These are phyloP conservation scores for Apotomis turbidana DNA, from an alignment of 2,888 invertebrate species.

Conservation along the genomic window DNA sequence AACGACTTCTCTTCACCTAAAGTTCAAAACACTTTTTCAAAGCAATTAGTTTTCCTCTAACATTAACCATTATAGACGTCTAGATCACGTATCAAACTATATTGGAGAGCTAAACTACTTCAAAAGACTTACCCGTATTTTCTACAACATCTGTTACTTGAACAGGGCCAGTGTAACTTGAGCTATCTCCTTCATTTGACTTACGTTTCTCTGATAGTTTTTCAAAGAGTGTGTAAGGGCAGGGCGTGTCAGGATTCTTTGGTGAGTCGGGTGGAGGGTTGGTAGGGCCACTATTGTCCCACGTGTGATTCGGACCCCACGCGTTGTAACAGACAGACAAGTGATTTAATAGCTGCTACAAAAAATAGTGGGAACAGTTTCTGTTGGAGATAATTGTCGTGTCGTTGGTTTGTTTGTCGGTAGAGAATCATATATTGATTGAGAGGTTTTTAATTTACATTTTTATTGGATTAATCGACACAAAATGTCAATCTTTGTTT, in stretches of 20 bases:
- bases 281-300: constrained; percentile 66
- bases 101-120: constrained; percentile 68
- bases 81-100: constrained; percentile 62
- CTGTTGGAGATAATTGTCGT: constrained; percentile 37
- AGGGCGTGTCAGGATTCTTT: constrained; percentile 48
- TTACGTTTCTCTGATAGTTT: constrained; percentile 38
- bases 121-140: constrained; percentile 63
- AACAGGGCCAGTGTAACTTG: constrained; percentile 51
- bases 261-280: constrained; percentile 57
- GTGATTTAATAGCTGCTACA: constrained; percentile 76
- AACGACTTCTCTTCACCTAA: constrained; percentile 4
- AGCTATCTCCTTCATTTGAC: constrained; percentile 47
- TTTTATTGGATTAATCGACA: neutral
- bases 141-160: constrained; percentile 66
- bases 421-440: constrained; percentile 31
- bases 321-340: constrained; percentile 66
- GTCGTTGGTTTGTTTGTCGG: constrained; percentile 30
- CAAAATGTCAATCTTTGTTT: too few relatives aligned
- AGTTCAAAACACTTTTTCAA: constrained; percentile 5
- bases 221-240: constrained; percentile 42
- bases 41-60: constrained; percentile 34
- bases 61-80: constrained; percentile 46
- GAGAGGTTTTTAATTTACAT: constrained; percentile 16
- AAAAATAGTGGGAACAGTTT: constrained; percentile 52
- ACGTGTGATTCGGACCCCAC: constrained; percentile 76